Percentiles rank a stretch among this genome's conserved stretches.
Evolutionary conservation across 2,888 invertebrate species (phyloP).

Genomic region (Cerastoderma edule): DNA sequence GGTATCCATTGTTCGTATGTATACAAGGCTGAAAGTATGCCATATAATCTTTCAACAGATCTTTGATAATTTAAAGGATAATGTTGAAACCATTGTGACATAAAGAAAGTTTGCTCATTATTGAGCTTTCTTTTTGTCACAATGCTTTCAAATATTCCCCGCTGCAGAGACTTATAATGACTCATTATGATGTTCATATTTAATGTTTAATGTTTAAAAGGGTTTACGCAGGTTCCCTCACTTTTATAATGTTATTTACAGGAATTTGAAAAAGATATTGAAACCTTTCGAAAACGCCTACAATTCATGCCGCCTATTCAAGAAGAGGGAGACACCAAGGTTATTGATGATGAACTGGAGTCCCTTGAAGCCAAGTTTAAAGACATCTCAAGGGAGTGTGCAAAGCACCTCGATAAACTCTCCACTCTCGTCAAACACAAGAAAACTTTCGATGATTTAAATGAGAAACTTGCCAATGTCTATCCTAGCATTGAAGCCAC

Average conservation of each 20-base stretch:
- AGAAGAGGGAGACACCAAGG: slow-evolving; percentile 72
- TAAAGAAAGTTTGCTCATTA: background rate
- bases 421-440: slow-evolving; percentile 73
- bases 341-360: slow-evolving; percentile 78
- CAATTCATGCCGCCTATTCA: slow-evolving; percentile 77
- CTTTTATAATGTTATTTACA: slow-evolving; percentile 31
- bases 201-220: too few relatives aligned
- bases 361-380: slow-evolving; percentile 77
- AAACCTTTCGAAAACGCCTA: slow-evolving; percentile 74
- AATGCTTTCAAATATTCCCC: too few relatives aligned
- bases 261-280: slow-evolving; percentile 78
- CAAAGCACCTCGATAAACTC: slow-evolving; percentile 74
- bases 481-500: slow-evolving; percentile 75
- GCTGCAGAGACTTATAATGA: too few relatives aligned
- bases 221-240: background rate
- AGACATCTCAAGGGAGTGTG: slow-evolving; percentile 75
- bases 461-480: slow-evolving; percentile 69
- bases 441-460: slow-evolving; percentile 75
- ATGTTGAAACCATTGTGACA: background rate
- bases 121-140: background rate
- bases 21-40: too few relatives aligned
- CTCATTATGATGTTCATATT: too few relatives aligned
- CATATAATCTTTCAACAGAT: too few relatives aligned
- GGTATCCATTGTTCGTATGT: too few relatives aligned
- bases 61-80: background rate